Conservation (phyloP, 2,113 vertebrate genomes). For the Lates calcarifer region DNA sequence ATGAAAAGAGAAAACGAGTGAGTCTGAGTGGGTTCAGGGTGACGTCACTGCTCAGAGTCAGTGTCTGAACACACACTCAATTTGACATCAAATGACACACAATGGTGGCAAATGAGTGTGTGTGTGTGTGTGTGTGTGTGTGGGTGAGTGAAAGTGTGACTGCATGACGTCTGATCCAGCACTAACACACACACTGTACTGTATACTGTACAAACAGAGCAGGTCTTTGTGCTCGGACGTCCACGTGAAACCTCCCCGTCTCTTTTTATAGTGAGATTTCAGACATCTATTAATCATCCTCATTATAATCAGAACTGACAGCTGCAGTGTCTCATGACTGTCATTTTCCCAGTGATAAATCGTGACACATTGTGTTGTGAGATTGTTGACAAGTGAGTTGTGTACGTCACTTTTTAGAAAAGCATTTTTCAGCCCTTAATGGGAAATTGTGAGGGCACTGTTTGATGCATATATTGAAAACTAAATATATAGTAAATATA, state of each 20-base stretch:
- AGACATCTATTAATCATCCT: no score
- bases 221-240: constrained; percentile 43
- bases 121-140: not conserved
- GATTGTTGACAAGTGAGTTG: no score
- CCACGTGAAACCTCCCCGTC: not conserved
- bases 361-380: no score
- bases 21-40: constrained; percentile 11
- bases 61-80: not conserved
- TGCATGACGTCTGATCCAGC: constrained; percentile 41
- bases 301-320: no score
- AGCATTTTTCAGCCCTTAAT: no score
- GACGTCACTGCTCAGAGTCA: not conserved
- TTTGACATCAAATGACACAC: constrained; percentile 22
- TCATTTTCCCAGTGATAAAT: no score
- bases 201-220: constrained; percentile 27
- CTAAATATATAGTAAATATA: no score
- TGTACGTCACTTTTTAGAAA: no score
- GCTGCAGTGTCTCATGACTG: no score
- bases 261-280: not conserved
- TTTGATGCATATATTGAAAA: no score
- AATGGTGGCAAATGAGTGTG: constrained; percentile 3
- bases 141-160: constrained; percentile 44
- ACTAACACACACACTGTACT: constrained; percentile 46
- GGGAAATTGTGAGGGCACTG: no score
- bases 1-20: not conserved